These are phyloP conservation scores for Drosophila melanosoma DNA, from an alignment of 2,888 invertebrate species.

Conservation along the genomic window DNA sequence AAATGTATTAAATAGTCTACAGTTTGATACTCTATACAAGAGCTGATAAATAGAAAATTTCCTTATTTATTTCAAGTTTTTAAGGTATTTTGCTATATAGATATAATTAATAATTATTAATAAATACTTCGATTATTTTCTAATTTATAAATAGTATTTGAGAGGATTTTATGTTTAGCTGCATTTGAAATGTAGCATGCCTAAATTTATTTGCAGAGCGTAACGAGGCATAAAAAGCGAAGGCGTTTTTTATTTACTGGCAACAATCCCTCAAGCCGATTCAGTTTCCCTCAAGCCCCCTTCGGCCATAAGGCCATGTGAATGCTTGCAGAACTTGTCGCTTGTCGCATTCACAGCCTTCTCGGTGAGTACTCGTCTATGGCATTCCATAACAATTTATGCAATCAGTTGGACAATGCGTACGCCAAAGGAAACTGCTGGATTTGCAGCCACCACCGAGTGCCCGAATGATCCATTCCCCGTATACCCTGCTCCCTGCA, in stretches of 20 bases:
- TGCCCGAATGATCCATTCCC: neutral
- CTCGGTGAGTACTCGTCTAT: constrained; percentile 38
- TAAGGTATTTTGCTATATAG: neutral
- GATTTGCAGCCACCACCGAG: constrained; percentile 29
- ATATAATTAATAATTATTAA: neutral
- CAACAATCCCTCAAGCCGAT: constrained; percentile 32
- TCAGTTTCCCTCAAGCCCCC: neutral
- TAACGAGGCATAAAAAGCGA: constrained; percentile 30
- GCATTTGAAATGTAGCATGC: neutral
- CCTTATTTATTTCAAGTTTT: neutral
- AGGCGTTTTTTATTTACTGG: constrained; percentile 39
- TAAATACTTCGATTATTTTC: neutral
- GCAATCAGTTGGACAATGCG: constrained; percentile 74
- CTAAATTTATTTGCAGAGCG: constrained; percentile 13
- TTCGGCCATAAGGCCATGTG: constrained; percentile 25
- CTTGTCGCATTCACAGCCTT: constrained; percentile 37
- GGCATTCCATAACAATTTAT: constrained; percentile 78
- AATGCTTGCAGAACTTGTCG: constrained; percentile 28
- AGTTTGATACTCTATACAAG: constrained; percentile 25
- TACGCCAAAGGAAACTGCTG: constrained; percentile 37
- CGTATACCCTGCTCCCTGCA: neutral
- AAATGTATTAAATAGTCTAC: neutral
- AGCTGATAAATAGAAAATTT: neutral
- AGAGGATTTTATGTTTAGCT: neutral
- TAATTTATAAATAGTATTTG: neutral